These are phyloP conservation scores for Halisarca cf. caerulea DNA, from an alignment of 37 sponge, comb jelly and placozoan genomes.

Conservation along the genomic window DNA sequence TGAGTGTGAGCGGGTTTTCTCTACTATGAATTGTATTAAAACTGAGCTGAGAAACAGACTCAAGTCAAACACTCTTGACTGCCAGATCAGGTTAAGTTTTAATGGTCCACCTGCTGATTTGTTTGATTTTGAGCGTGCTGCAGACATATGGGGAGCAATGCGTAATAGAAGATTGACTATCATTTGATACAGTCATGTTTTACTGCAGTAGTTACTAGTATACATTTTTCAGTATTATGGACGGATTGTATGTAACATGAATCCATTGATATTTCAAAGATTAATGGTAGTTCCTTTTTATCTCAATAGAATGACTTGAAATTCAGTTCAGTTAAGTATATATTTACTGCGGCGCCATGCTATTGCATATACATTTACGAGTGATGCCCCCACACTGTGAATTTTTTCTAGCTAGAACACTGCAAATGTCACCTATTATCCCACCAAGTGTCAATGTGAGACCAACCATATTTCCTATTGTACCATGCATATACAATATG, in stretches of 20 bases:
- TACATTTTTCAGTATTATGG: no score
- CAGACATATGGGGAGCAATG: constrained; percentile 39
- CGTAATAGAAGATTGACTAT: background rate
- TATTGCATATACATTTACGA: no score
- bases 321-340: no score
- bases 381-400: background rate
- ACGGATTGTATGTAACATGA: no score
- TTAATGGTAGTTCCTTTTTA: no score
- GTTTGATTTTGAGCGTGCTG: constrained; percentile 45
- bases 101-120: constrained; percentile 27
- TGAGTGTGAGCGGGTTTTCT: constrained; percentile 46
- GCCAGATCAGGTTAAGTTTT: constrained; percentile 30
- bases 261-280: no score
- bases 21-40: constrained; percentile 44
- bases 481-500: no score
- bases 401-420: background rate
- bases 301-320: no score
- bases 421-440: background rate
- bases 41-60: constrained; percentile 28
- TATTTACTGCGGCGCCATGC: no score
- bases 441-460: no score
- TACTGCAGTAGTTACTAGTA: background rate
- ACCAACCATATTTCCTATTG: no score
- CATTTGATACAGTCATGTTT: background rate
- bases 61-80: constrained; percentile 17